Evolutionary conservation across 2,113 vertebrate species (phyloP).

Genomic region (Tetrao urogallus): DNA sequence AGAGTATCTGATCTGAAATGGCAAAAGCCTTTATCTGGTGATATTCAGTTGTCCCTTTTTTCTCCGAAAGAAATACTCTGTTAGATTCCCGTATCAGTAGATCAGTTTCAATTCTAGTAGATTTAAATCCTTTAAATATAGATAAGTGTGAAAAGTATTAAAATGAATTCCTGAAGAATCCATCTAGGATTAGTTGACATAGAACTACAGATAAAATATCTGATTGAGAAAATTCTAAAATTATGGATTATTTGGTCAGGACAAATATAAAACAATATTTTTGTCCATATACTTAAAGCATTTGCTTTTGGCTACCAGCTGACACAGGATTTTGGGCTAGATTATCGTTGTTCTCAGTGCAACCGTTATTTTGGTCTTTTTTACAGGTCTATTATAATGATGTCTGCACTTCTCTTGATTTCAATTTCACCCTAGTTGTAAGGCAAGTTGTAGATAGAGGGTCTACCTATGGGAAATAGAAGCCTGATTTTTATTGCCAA

Average conservation of each 20-base stretch:
- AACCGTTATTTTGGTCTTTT: neutral
- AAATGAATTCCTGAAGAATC: neutral
- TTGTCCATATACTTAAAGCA: neutral
- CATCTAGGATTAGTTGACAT: neutral
- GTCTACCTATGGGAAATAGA: neutral
- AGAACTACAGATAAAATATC: accelerated
- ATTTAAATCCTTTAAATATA: neutral
- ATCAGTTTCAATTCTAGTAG: neutral
- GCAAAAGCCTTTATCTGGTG: neutral
- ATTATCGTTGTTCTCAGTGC: neutral
- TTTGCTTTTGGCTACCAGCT: neutral
- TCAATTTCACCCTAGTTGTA: neutral
- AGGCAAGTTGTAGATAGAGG: neutral
- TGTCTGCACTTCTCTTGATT: neutral
- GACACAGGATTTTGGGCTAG: neutral
- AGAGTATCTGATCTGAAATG: neutral
- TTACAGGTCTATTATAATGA: neutral
- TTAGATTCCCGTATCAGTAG: neutral
- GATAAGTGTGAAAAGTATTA: neutral
- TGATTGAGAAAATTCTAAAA: neutral
- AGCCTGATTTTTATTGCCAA: neutral
- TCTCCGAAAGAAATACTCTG: neutral
- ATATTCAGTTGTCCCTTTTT: neutral
- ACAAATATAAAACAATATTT: neutral
- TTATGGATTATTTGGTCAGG: neutral